Percentiles rank a stretch among this genome's conserved stretches.
phyloP scores from a whole-genome alignment of 2,113 vertebrate species.

The Alexandromys fortis region DNA sequence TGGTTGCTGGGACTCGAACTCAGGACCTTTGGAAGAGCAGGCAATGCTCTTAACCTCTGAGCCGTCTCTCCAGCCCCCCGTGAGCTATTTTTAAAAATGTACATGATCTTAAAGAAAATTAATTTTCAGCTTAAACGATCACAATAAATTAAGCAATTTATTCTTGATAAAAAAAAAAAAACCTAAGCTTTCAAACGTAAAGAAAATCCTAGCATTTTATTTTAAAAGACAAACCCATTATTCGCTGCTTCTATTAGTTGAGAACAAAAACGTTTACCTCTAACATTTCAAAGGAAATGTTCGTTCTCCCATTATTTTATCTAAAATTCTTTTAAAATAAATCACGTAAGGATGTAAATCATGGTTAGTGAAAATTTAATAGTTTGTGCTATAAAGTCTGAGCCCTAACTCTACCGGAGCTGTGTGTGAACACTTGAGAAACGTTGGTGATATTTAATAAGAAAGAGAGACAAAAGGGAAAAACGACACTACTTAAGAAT shows the following conservation, averaged over 20 bases:
- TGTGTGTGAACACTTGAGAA: constrained; percentile 40
- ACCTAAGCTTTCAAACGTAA: constrained; percentile 4
- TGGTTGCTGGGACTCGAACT: no score
- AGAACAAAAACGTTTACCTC: neutral
- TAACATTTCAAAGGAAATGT: constrained; percentile 19
- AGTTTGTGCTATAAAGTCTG: neutral
- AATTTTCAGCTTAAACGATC: constrained; percentile 43
- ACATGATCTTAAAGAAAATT: neutral
- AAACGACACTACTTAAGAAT: neutral
- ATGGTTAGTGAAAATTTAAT: constrained; percentile 1
- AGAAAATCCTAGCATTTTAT: neutral
- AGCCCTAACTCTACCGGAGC: neutral
- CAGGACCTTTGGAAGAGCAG: no score
- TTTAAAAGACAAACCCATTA: constrained; percentile 27
- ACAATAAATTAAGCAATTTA: constrained; percentile 44
- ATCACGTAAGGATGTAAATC: neutral
- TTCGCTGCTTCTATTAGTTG: constrained; percentile 1
- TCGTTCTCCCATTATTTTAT: constrained; percentile 35
- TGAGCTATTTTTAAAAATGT: constrained; percentile 8
- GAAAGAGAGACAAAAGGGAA: neutral
- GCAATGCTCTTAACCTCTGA: no score
- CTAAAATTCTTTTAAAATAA: constrained; percentile 39
- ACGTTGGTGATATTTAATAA: neutral
- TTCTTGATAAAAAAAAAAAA: constrained; percentile 24
- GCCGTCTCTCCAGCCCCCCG: no score